Evolutionary conservation across 2,113 vertebrate species (phyloP), one percentile per base, ranked within the genome.

Genomic region (Rynchops niger): DNA sequence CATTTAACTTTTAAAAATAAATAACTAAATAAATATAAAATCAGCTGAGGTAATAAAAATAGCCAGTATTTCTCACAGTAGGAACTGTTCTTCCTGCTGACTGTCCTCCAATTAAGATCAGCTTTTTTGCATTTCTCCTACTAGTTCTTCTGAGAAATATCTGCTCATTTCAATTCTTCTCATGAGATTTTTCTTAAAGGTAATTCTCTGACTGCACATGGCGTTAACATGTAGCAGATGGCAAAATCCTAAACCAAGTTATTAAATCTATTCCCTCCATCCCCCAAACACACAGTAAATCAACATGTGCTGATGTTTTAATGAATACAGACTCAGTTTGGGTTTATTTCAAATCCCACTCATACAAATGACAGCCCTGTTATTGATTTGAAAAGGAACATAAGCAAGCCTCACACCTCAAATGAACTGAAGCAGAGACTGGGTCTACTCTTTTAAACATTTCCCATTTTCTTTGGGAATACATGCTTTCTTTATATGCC

Each of bases 171-270:
- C 43, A 90, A 38, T 45, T 80, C 38, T 89, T 82, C 30, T 50
- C 14, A 84, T 49, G 25, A 87, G 58, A 70, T 72, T 82, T 86
- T 87, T 86, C 63, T 56, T 61, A 59, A 58, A 94, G 77, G 36
- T 59, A 91, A 36, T 26, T 90, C 52, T 94, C 45, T 63, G 36
- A 81, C 52, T 84, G 73, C 36, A 61, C 47, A 49, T 15, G 27
- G 22, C 45, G 32, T 50, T 77, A 53, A 53, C 32, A 30, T 4
- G 21, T 15, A 95, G 78, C 86, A 93, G 82, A 93, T 73, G 50
- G 83, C 22, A 95, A 95, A 92, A 93, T 79, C 77, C 65, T 87
- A 92, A 94, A 92, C 26, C 32, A 89, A 66, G 65, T 85, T 96
- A 97, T 95, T 78, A 93, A 87, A 88, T 66, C 36, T 63, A 77